Evolutionary conservation across 2,113 vertebrate genomes (phyloP), one percentile per base, ranked within the genome.

Genomic region (Aspiorhynchus laticeps): DNA sequence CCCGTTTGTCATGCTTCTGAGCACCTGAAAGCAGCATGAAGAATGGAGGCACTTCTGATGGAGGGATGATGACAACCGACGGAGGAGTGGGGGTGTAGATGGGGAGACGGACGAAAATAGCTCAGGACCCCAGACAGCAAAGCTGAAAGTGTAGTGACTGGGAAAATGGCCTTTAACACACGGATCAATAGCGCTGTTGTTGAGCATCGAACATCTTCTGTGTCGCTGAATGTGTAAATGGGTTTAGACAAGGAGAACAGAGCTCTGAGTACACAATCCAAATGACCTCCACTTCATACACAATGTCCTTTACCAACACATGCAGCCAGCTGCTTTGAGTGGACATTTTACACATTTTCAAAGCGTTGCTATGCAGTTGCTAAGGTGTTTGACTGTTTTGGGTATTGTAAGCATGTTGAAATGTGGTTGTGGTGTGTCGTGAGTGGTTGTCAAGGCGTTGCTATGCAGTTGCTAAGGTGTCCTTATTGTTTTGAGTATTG

Each of bases 1-100:
- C 88, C 89, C 92, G 91, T 93, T 93, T 94, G 90, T 93, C 92
- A 92, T 90, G 92, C 90, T 88, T 91, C 91, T 88, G 88, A 87
- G 76, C n/a, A 82, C 87, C 85, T 84, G 91, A 92, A 90, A 90
- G 90, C 90, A 81, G 85, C 80, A 87, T 88, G 4, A 74, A 89
- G 90, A 92, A 59, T 87, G 77, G 90, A 92, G 88, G 87, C 92
- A 88, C 86, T 87, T 88, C 87, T 85, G 90, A 87, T 71, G n/a
- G 75, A 85, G 82, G 65, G 73, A 59, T 69, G 85, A 80, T 59
- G 61, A 84, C 43, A 83, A 56, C 24, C 74, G 79, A 79, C 17
- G 24, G 79, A 74, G 51, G 33, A n/a, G 17, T 19, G 17, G 12
- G 31, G 38, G n/a, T 48, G 38, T 28, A 76, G 33, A 71, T 48